Evolutionary conservation across 2,797 vertebrate genomes (phyloP), one percentile per base, ranked within the genome.

Genomic region (Cetoscarus ocellatus): DNA sequence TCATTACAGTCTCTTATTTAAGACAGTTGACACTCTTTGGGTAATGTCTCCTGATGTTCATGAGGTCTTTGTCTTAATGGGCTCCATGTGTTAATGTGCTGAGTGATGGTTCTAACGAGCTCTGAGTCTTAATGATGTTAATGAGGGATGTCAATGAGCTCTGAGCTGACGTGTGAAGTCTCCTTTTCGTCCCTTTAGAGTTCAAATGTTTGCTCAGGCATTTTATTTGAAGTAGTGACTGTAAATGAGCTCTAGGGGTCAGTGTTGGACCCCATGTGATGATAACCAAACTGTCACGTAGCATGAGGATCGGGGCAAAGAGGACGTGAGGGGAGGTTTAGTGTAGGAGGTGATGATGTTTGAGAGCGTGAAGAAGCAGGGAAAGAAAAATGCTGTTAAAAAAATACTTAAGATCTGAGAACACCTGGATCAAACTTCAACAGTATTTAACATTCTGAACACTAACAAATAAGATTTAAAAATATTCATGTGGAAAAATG

Each of bases 81-180:
- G 70, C 36, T 54, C 60, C 38, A 39, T 55, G 61, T 35, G 58
- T 47, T 84, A 75, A 81, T 52, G 71, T 78, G 69, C 70, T 55
- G 44, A 68, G 35, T 27, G 69, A 75, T 60, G 1, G 74, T 66
- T 14, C n/a, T 45, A 43, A 0, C 13, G 61, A 75, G 77, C 53
- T 44, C 36, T 3, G 61, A 19, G 18, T 8, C 34, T 49, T 71
- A 71, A 79, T 18, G 70, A 73, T 35, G 44, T 34, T 53, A 76
- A n/a, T 15, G 14, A 45, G 12, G 34, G 39, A 68, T 47, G 17
- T 58, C 65, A 71, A 72, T n/a, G 11, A 68, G 55, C 18, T 68
- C 49, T 82, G 54, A 17, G 49, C 57, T 62, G 51, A 61, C 62
- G 34, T 34, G 34, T 62, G 8, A 13, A 63, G 67, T 1, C 18